These are phyloP conservation scores for Taeniopygia guttata DNA, from an alignment of 2,797 vertebrate species.

Conservation along the genomic window DNA sequence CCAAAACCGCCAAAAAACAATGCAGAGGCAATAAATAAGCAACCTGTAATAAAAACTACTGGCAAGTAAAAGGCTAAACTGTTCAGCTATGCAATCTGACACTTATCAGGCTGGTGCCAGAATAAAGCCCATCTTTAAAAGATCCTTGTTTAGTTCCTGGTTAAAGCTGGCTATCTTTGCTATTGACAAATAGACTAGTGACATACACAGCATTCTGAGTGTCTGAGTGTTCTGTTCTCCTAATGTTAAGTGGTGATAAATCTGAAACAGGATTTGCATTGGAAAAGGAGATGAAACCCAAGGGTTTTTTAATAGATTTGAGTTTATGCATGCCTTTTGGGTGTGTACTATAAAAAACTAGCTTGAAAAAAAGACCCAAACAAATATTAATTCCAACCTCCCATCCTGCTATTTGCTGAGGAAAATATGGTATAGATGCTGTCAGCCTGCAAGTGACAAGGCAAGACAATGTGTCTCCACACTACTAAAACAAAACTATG, in stretches of 20 bases:
- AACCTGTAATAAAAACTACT: background rate
- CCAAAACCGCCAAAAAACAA: background rate
- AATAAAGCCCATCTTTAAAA: background rate
- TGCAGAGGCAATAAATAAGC: background rate
- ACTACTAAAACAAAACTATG: background rate
- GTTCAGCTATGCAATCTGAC: background rate
- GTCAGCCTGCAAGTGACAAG: background rate
- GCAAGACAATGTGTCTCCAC: background rate
- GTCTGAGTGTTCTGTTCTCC: background rate
- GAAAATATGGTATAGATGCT: background rate
- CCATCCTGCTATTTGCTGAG: background rate
- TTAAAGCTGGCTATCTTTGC: background rate
- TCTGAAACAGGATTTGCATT: background rate
- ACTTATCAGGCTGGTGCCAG: background rate
- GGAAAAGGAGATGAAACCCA: background rate
- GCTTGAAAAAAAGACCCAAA: background rate
- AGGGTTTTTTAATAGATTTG: background rate
- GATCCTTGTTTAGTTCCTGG: background rate
- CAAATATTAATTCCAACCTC: background rate
- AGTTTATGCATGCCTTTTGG: background rate
- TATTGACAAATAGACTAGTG: background rate
- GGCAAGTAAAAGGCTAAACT: background rate
- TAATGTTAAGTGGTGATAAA: background rate
- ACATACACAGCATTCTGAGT: background rate
- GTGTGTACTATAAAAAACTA: background rate